A percentile compares a stretch with the other conserved stretches of the same genome.
These are phyloP conservation scores for Chironomus striatipennis DNA, from an alignment of 1,140 invertebrate genomes.

Conservation along the genomic window DNA sequence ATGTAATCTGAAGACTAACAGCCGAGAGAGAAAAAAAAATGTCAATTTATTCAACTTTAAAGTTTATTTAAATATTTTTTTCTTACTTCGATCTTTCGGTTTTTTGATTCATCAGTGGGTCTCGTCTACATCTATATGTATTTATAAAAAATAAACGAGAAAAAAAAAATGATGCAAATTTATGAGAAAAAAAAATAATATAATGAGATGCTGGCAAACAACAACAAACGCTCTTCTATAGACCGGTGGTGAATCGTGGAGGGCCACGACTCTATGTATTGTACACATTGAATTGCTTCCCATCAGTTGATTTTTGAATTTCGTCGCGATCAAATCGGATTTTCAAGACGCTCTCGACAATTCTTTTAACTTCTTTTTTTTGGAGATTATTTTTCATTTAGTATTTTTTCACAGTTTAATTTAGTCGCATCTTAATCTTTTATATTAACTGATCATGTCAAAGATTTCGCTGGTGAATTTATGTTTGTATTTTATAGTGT, in stretches of 20 bases:
- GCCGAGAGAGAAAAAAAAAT: constrained; percentile 4
- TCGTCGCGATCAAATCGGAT: not conserved
- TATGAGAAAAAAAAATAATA: constrained; percentile 20
- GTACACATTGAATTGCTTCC: not conserved
- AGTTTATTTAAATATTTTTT: constrained; percentile 4
- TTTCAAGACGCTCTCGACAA: not conserved
- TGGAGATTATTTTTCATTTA: not conserved
- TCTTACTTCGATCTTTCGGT: not conserved
- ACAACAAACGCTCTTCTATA: not conserved
- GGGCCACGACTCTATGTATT: not conserved
- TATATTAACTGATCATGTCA: not conserved
- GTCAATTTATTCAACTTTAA: constrained; percentile 19
- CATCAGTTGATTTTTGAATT: constrained; percentile 18
- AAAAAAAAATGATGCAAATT: constrained; percentile 21
- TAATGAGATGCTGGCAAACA: not conserved
- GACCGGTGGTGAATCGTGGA: not conserved
- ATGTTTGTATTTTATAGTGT: not conserved
- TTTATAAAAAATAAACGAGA: not conserved
- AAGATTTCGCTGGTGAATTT: constrained; percentile 17
- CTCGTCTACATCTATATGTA: not conserved
- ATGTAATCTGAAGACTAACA: constrained; percentile 6
- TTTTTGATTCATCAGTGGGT: not conserved
- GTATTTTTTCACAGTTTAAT: not conserved
- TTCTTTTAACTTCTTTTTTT: not conserved
- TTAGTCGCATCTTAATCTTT: not conserved